These are phyloP conservation scores for Graphium colonna DNA, from an alignment of 2,888 invertebrate genomes.

Conservation along the genomic window DNA sequence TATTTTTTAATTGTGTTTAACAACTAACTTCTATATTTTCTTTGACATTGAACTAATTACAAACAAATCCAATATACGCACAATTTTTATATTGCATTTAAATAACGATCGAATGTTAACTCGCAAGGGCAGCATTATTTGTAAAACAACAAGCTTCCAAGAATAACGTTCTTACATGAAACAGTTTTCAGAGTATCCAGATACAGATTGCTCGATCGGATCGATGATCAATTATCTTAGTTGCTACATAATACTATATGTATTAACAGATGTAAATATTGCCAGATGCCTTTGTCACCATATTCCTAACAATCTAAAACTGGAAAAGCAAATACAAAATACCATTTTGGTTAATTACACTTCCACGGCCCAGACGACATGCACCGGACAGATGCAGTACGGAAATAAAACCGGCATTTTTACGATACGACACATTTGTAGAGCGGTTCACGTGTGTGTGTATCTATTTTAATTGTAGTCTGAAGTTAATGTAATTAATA, in stretches of 20 bases:
- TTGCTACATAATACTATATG: background rate
- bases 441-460: slow-evolving; percentile 21
- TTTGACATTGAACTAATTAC: background rate
- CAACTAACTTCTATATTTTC: background rate
- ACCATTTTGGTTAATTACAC: slow-evolving; percentile 57
- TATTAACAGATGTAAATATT: background rate
- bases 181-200: background rate
- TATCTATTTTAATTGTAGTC: slow-evolving; percentile 17
- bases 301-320: slow-evolving; percentile 24
- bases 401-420: slow-evolving; percentile 37
- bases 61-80: background rate
- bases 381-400: slow-evolving; percentile 40
- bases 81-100: background rate
- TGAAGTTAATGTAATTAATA: slow-evolving; percentile 23
- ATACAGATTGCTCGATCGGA: background rate
- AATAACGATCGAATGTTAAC: background rate
- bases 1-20: background rate
- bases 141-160: slow-evolving; percentile 1
- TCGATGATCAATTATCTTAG: background rate
- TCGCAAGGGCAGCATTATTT: background rate
- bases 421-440: slow-evolving; percentile 17
- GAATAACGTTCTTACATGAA: slow-evolving; percentile 1
- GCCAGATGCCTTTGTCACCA: background rate
- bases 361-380: slow-evolving; percentile 39
- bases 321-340: slow-evolving; percentile 47